Conservation (phyloP, 2,113 vertebrate genomes). For the Thoracochromis brauschi region DNA sequence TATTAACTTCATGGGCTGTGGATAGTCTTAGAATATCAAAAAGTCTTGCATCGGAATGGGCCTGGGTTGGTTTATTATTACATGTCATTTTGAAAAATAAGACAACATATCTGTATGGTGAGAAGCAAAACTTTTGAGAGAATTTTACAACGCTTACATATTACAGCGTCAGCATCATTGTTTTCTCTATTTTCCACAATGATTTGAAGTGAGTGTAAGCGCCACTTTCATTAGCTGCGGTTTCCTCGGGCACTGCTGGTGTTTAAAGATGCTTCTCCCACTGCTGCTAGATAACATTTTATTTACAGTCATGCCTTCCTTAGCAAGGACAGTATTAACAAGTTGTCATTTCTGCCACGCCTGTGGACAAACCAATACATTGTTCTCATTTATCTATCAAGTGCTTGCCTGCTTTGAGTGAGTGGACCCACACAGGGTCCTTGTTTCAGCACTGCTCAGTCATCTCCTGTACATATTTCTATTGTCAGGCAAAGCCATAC, state of each 20-base stretch:
- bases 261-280: background rate
- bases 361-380: conserved; percentile 27
- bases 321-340: conserved; percentile 30
- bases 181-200: background rate
- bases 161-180: background rate
- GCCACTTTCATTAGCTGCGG: background rate
- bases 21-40: background rate
- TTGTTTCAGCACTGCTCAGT: background rate
- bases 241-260: background rate
- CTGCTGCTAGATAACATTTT: background rate
- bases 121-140: background rate
- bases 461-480: background rate
- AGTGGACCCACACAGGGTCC: background rate
- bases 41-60: background rate
- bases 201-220: background rate
- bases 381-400: conserved; percentile 41
- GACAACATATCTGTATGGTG: background rate
- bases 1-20: background rate
- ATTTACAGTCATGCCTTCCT: conserved; percentile 38
- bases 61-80: background rate
- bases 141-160: background rate
- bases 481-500: background rate
- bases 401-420: background rate
- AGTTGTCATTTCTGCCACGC: conserved; percentile 30
- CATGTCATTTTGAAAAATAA: background rate